phyloP scores from a whole-genome alignment of 2,888 invertebrate genomes.

The Agonopterix alstromeriana region DNA sequence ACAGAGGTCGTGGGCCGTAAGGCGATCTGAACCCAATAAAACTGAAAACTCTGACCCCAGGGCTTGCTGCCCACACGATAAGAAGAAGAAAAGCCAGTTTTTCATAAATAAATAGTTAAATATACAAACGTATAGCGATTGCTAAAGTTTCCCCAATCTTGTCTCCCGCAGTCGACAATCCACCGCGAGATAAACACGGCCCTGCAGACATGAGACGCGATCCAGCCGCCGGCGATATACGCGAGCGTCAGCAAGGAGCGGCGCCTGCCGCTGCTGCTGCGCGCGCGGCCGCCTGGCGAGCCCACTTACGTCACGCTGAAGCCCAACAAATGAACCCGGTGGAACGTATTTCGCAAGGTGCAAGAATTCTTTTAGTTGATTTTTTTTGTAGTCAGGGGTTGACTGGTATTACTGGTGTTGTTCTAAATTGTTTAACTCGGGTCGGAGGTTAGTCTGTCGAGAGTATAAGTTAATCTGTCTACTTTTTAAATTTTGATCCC shows the following conservation, averaged over 20 bases:
- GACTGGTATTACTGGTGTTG: neutral
- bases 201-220: constrained; percentile 80
- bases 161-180: constrained; percentile 75
- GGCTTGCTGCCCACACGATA: too few species aligned
- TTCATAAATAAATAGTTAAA: too few species aligned
- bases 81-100: too few species aligned
- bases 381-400: neutral
- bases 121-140: too few species aligned
- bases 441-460: too few species aligned
- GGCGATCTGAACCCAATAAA: too few species aligned
- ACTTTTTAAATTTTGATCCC: too few species aligned
- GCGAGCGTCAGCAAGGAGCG: constrained; percentile 29
- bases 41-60: too few species aligned
- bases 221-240: constrained; percentile 41
- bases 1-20: too few species aligned
- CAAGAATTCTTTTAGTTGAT: constrained; percentile 50
- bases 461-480: too few species aligned
- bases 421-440: too few species aligned
- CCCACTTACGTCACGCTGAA: constrained; percentile 57
- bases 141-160: neutral
- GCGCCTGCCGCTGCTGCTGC: constrained; percentile 23
- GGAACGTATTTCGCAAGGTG: constrained; percentile 71
- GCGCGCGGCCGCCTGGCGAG: constrained; percentile 30
- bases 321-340: constrained; percentile 58
- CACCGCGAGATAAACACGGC: constrained; percentile 91